Percentiles rank a stretch among this genome's conserved stretches.
Evolutionary conservation across 2,113 vertebrate species (phyloP).

Genomic region (Albula glossodonta): DNA sequence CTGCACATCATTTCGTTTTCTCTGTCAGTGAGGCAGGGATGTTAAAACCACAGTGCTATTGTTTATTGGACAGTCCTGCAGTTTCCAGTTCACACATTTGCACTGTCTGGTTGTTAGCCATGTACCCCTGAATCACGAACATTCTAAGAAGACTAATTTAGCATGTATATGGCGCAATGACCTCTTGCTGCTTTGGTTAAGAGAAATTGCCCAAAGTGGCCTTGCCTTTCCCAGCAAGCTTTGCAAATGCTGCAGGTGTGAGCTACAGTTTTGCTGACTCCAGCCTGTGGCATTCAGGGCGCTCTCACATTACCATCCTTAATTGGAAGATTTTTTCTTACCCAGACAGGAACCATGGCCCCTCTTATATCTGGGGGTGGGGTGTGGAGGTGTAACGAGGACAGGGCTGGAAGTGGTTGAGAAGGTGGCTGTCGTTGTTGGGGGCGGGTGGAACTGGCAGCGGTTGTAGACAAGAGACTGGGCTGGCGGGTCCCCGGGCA

Average conservation of each 20-base stretch:
- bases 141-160: too few species aligned
- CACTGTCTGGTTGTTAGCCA: too few species aligned
- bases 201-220: too few species aligned
- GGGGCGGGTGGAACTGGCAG: too few species aligned
- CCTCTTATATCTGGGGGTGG: constrained; percentile 48
- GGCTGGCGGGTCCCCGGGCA: constrained; percentile 7
- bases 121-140: too few species aligned
- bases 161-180: too few species aligned
- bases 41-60: background rate
- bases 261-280: background rate
- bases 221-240: background rate
- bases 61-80: background rate
- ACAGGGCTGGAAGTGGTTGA: constrained; percentile 41
- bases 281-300: background rate
- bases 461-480: background rate
- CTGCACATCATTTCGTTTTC: background rate
- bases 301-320: constrained; percentile 50
- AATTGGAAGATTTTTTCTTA: constrained; percentile 42
- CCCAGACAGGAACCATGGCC: constrained; percentile 37
- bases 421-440: background rate
- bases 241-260: background rate
- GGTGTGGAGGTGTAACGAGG: constrained; percentile 55
- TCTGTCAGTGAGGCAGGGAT: background rate
- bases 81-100: too few species aligned
- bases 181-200: background rate